Evolutionary conservation across 2,888 invertebrate species (phyloP).

Genomic region (Hypselothyrea guttata): DNA sequence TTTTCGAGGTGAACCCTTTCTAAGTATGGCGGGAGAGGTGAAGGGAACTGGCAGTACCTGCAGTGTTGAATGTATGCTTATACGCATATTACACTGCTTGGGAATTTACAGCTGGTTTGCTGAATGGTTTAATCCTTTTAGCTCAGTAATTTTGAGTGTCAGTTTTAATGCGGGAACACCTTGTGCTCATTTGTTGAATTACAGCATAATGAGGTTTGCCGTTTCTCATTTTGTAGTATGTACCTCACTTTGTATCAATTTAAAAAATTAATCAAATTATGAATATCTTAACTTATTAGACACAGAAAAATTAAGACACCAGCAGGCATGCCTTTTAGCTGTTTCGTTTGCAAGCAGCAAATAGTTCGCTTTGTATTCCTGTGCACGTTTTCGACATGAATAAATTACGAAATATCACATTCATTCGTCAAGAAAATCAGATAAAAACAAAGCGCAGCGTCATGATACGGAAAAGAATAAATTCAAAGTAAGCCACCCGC

Average conservation of each 20-base stretch:
- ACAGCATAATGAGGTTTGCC: conserved; percentile 40
- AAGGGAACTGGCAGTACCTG: conserved; percentile 10
- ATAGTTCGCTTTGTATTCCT: conserved; percentile 29
- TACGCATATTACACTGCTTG: conserved; percentile 52
- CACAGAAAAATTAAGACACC: background rate
- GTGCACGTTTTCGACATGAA: conserved; percentile 64
- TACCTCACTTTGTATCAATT: background rate
- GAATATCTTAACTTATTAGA: background rate
- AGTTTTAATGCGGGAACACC: conserved; percentile 45
- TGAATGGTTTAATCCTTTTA: conserved; percentile 66
- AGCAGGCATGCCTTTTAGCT: background rate
- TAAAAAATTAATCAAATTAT: background rate
- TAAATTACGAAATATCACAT: conserved; percentile 55
- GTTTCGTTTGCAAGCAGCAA: background rate
- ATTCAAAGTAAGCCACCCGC: conserved; percentile 1
- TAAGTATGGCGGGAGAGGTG: conserved; percentile 9
- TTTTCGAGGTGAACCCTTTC: conserved; percentile 43
- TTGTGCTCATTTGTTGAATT: conserved; percentile 55
- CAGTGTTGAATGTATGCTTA: conserved; percentile 51
- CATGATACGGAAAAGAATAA: conserved; percentile 4
- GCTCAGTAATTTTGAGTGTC: conserved; percentile 56
- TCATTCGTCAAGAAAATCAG: conserved; percentile 14
- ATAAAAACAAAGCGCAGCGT: conserved; percentile 20
- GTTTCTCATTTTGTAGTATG: conserved; percentile 17
- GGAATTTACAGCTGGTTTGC: conserved; percentile 58